Evolutionary conservation across 2,797 vertebrate genomes (phyloP).

Genomic region (Chelon auratus): DNA sequence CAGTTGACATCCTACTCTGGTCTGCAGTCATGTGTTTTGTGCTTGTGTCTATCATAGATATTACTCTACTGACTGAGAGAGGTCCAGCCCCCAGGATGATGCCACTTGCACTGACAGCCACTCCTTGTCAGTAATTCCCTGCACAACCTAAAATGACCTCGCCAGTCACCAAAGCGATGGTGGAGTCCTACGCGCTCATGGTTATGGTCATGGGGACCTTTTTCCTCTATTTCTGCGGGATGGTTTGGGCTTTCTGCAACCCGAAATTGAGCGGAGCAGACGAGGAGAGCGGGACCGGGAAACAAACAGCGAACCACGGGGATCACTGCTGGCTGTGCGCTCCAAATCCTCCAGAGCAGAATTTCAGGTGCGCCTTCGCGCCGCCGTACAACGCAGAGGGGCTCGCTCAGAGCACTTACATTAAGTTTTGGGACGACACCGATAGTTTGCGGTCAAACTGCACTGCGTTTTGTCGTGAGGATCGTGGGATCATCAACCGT

Average conservation of each 20-base stretch:
- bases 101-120: neutral
- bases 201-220: conserved; percentile 85
- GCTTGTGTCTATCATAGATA: neutral
- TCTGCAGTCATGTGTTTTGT: no score
- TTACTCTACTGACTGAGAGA: neutral
- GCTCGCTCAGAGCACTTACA: conserved; percentile 62
- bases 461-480: conserved; percentile 48
- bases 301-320: conserved; percentile 14
- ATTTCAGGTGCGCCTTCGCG: conserved; percentile 33
- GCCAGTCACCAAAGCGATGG: conserved; percentile 82
- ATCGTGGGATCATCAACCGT: conserved; percentile 54
- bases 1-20: neutral
- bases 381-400: conserved; percentile 46
- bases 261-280: conserved; percentile 81
- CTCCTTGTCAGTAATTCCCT: neutral
- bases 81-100: conserved; percentile 22
- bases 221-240: conserved; percentile 87
- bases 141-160: conserved; percentile 74
- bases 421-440: conserved; percentile 72
- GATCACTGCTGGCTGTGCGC: conserved; percentile 44
- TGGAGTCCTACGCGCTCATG: conserved; percentile 87
- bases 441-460: conserved; percentile 67
- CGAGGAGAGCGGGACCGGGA: conserved; percentile 19
- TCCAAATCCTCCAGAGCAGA: conserved; percentile 41
- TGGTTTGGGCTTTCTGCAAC: conserved; percentile 89